phyloP scores from a whole-genome alignment of 1,140 invertebrate genomes.

The Capitella teleta region DNA sequence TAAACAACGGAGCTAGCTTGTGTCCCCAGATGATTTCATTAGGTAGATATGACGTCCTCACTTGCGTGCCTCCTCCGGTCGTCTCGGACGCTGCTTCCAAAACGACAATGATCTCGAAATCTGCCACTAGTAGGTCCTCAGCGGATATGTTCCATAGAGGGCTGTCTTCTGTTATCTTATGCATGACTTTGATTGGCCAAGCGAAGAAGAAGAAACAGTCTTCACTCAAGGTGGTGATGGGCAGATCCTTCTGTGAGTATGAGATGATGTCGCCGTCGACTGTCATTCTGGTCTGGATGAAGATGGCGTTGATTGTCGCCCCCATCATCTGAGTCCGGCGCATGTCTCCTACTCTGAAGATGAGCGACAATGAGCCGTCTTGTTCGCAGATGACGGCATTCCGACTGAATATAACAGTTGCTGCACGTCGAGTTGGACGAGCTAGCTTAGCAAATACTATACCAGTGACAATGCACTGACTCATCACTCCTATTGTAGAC shows the following conservation, averaged over 20 bases:
- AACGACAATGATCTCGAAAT: constrained; percentile 62
- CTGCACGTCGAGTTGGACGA: constrained; percentile 21
- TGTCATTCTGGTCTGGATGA: constrained; percentile 33
- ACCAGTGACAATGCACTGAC: constrained; percentile 31
- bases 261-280: constrained; percentile 6
- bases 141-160: constrained; percentile 22
- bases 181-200: constrained; percentile 35
- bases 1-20: constrained; percentile 67
- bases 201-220: constrained; percentile 58
- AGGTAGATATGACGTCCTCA: constrained; percentile 79
- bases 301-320: constrained; percentile 66
- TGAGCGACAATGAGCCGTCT: constrained; percentile 46
- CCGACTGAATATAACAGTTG: constrained; percentile 34
- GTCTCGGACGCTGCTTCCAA: constrained; percentile 59
- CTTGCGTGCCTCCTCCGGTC: constrained; percentile 51
- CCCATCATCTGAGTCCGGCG: constrained; percentile 79
- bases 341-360: constrained; percentile 73
- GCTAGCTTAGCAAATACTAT: constrained; percentile 18
- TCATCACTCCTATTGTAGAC: constrained; percentile 29
- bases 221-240: constrained; percentile 17
- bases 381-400: constrained; percentile 46
- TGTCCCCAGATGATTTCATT: constrained; percentile 92
- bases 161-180: constrained; percentile 20
- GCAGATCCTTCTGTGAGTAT: neutral
- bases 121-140: constrained; percentile 14